Evolutionary conservation across 1,140 invertebrate species (phyloP).

Genomic region (Parasteatoda tepidariorum): DNA sequence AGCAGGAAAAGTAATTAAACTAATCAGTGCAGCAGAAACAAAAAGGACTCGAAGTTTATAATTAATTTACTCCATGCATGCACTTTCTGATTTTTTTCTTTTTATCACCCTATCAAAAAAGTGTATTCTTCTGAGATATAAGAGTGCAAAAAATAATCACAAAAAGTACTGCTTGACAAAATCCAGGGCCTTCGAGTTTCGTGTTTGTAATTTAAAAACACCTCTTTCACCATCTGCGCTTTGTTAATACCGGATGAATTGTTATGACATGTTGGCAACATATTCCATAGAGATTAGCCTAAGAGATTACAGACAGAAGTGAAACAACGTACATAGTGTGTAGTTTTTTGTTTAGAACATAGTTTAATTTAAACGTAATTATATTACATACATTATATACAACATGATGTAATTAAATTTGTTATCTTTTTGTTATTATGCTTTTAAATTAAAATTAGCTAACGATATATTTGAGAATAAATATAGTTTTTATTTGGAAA

Average conservation of each 20-base stretch:
- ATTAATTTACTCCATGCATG: constrained; percentile 47
- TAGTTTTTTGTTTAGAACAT: too few species aligned
- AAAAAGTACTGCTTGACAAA: constrained; percentile 24
- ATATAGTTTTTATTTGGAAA: too few species aligned
- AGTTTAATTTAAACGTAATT: too few species aligned
- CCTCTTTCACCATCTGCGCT: constrained; percentile 11
- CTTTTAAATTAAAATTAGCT: too few species aligned
- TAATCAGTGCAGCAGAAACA: constrained; percentile 57
- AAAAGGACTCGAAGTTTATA: constrained; percentile 48
- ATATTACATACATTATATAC: too few species aligned
- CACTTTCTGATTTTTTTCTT: constrained; percentile 13
- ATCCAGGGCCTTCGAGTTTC: constrained; percentile 14
- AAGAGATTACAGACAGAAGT: too few species aligned
- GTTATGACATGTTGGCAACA: background rate
- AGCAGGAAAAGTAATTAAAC: constrained; percentile 56
- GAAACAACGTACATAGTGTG: too few species aligned
- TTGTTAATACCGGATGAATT: constrained; percentile 28
- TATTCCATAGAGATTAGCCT: background rate
- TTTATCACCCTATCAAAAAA: constrained; percentile 23
- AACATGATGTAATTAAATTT: too few species aligned
- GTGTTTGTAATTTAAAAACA: constrained; percentile 14
- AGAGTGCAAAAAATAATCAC: constrained; percentile 24
- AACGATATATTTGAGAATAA: too few species aligned
- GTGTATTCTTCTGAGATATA: constrained; percentile 33
- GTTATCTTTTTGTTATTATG: too few species aligned